phyloP scores from a whole-genome alignment of 2,113 vertebrate species.

The Seriola dumerili region DNA sequence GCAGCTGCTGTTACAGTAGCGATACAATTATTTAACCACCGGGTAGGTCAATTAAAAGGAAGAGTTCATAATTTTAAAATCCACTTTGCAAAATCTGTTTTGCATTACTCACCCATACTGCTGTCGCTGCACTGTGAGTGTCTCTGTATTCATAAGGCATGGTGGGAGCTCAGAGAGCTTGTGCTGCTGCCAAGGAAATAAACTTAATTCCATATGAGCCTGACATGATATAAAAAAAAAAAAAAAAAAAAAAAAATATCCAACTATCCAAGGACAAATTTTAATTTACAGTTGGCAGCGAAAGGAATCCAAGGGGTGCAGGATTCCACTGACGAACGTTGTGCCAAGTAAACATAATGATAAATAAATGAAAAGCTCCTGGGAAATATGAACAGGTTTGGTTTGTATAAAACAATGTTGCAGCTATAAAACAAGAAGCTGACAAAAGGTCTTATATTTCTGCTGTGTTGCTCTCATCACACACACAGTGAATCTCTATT shows the following conservation, averaged over 20 bases:
- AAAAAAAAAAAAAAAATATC: background rate
- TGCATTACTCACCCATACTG: slow-evolving; percentile 14
- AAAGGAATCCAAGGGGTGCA: slow-evolving; percentile 17
- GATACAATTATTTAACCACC: slow-evolving; percentile 34
- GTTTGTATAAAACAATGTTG: slow-evolving; percentile 27
- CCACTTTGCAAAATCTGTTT: slow-evolving; percentile 49
- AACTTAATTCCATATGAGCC: slow-evolving; percentile 43
- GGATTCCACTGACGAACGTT: slow-evolving; percentile 14
- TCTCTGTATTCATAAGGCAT: slow-evolving; percentile 37
- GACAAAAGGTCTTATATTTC: background rate
- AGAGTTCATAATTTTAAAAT: slow-evolving; percentile 54
- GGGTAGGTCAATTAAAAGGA: slow-evolving; percentile 55
- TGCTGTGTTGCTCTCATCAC: slow-evolving; percentile 11
- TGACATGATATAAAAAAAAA: slow-evolving; percentile 32
- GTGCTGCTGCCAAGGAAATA: slow-evolving; percentile 44
- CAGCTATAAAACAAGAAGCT: slow-evolving; percentile 28
- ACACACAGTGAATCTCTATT: slow-evolving; percentile 11
- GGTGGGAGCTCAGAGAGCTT: slow-evolving; percentile 17
- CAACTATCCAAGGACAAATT: slow-evolving; percentile 47
- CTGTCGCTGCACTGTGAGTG: slow-evolving; percentile 25
- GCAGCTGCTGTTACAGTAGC: slow-evolving; percentile 25
- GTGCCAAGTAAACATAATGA: slow-evolving; percentile 51
- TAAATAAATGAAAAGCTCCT: slow-evolving; percentile 40
- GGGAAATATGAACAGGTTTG: slow-evolving; percentile 52
- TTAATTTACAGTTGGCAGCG: slow-evolving; percentile 51